These are phyloP conservation scores for Brassicogethes aeneus DNA, from an alignment of 2,888 invertebrate species.

Conservation along the genomic window DNA sequence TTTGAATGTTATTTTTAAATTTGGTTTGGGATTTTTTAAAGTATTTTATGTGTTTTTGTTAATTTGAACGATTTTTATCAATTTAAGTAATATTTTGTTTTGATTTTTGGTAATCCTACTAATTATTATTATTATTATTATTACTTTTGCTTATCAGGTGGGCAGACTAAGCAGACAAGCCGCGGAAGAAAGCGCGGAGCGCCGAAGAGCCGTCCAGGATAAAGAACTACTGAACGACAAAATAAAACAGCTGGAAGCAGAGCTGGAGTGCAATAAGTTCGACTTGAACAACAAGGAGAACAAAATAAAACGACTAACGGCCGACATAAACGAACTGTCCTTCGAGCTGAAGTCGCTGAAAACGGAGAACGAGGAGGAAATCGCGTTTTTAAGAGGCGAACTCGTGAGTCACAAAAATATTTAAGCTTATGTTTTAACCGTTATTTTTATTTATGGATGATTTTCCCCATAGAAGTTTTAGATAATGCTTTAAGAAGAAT, in stretches of 20 bases:
- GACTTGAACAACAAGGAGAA: constrained; percentile 60
- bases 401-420: constrained; percentile 48
- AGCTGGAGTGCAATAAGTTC: constrained; percentile 57
- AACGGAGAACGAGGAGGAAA: constrained; percentile 46
- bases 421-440: constrained; percentile 2
- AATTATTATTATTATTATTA: too few relatives aligned
- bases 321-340: constrained; percentile 65
- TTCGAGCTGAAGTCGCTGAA: constrained; percentile 50
- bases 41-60: too few relatives aligned
- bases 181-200: constrained; percentile 74
- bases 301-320: constrained; percentile 61
- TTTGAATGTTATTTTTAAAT: too few relatives aligned
- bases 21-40: too few relatives aligned
- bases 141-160: too few relatives aligned
- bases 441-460: constrained; percentile 1
- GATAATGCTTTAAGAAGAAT: too few relatives aligned
- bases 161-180: constrained; percentile 74
- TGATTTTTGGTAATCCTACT: too few relatives aligned
- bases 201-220: constrained; percentile 62
- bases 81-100: too few relatives aligned
- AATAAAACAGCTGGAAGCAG: constrained; percentile 53
- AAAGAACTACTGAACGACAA: constrained; percentile 57
- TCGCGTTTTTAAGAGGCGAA: constrained; percentile 46
- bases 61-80: too few relatives aligned
- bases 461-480: too few relatives aligned